phyloP scores from a whole-genome alignment of 2,888 invertebrate species.

The Pristionchus mayeri region DNA sequence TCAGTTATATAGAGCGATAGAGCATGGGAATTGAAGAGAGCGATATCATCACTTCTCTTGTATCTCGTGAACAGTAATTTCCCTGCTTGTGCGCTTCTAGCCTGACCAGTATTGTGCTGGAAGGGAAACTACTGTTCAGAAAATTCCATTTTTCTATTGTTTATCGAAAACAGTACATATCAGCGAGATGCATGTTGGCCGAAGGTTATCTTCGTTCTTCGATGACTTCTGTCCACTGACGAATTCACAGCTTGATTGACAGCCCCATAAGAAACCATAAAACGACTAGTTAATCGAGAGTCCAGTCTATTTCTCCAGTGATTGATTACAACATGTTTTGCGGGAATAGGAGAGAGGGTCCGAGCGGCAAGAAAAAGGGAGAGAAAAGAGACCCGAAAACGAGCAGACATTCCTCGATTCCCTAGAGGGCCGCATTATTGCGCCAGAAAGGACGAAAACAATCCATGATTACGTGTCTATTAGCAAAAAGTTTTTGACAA shows the following conservation, averaged over 20 bases:
- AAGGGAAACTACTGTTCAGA: no score
- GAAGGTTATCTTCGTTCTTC: not conserved
- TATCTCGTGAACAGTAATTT: no score
- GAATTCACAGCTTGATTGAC: not conserved
- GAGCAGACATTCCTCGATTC: not conserved
- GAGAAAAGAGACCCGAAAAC: not conserved
- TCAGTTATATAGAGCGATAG: no score
- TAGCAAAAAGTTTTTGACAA: no score
- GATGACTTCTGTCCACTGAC: not conserved
- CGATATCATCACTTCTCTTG: no score
- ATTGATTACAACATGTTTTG: conserved; percentile 3
- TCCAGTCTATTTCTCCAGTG: not conserved
- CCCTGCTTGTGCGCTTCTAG: no score
- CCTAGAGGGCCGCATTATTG: not conserved
- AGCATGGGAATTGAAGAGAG: no score
- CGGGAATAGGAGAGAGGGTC: no score
- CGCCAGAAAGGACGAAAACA: not conserved
- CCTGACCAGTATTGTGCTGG: no score
- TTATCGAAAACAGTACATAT: conserved; percentile 13
- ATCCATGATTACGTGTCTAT: no score
- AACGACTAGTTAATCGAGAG: not conserved
- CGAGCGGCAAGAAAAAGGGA: not conserved
- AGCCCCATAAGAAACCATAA: not conserved
- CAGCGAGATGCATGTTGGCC: conserved; percentile 9
- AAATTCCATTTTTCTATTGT: no score